Evolutionary conservation across 2,888 invertebrate species (phyloP).

Genomic region (Pristionchus arcanus): DNA sequence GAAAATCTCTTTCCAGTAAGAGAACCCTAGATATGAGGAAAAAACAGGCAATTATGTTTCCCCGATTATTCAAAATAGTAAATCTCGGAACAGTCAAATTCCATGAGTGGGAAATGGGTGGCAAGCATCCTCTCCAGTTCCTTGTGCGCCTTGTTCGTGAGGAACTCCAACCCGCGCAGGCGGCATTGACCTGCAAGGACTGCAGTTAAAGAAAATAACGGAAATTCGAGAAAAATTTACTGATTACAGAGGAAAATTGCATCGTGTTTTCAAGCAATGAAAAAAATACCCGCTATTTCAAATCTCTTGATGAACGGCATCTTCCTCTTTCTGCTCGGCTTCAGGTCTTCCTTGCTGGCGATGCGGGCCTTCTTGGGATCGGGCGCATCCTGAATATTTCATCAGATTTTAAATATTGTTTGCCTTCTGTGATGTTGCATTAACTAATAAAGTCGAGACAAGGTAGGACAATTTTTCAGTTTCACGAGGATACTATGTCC

Average conservation of each 20-base stretch:
- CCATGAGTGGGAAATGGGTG: constrained; percentile 36
- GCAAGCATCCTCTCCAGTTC: constrained; percentile 25
- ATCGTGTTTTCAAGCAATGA: too few relatives aligned
- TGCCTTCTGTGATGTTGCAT: too few relatives aligned
- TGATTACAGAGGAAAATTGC: too few relatives aligned
- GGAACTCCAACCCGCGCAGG: constrained; percentile 43
- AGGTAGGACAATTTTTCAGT: too few relatives aligned
- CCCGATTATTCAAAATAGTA: constrained; percentile 40
- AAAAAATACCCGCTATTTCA: constrained; percentile 4
- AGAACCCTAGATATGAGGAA: not conserved
- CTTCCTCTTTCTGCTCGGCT: constrained; percentile 17
- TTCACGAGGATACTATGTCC: not conserved
- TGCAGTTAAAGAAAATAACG: not conserved
- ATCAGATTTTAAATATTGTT: not conserved
- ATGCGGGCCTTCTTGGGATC: constrained; percentile 31
- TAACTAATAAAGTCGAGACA: too few relatives aligned
- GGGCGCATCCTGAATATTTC: constrained; percentile 40
- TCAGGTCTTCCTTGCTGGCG: constrained; percentile 31
- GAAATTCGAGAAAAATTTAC: too few relatives aligned
- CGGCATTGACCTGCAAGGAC: constrained; percentile 34
- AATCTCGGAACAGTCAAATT: constrained; percentile 45
- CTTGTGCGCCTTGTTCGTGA: constrained; percentile 42
- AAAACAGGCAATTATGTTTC: not conserved
- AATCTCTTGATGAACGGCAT: constrained; percentile 41
- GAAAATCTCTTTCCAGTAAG: too few relatives aligned